A percentile compares a stretch with the other conserved stretches of the same genome.
Conservation (phyloP, 2,888 invertebrate genomes). For the Trachelus tabidus region DNA sequence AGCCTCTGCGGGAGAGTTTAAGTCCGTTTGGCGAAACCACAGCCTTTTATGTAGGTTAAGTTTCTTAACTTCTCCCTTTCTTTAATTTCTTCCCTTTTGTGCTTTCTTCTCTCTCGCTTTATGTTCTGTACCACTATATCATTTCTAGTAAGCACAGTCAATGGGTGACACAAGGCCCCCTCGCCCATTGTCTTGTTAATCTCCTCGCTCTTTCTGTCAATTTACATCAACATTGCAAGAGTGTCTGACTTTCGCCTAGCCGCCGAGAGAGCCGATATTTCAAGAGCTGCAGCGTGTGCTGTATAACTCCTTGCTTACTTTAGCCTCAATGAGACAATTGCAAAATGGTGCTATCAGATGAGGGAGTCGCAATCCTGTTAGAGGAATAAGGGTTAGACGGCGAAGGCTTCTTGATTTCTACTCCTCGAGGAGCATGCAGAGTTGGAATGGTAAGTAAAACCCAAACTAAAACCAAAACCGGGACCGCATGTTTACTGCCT, state of each 20-base stretch:
- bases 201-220: neutral
- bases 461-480: neutral
- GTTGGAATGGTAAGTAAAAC: no score
- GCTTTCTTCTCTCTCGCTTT: neutral
- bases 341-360: no score
- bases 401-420: no score
- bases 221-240: neutral
- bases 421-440: no score
- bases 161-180: neutral
- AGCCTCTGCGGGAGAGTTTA: neutral
- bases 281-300: no score
- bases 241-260: no score
- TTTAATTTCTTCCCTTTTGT: neutral
- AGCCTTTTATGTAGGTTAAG: neutral
- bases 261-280: no score
- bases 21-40: neutral
- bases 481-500: slow-evolving; percentile 4
- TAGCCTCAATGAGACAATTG: no score
- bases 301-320: no score
- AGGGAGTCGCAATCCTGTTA: no score
- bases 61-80: neutral
- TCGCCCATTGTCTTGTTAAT: neutral
- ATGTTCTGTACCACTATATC: neutral
- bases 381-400: no score
- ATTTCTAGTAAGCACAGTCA: no score